Base-by-base conservation (phyloP, 2,797 vertebrate genomes). In the Pangasius krempfi region DNA sequence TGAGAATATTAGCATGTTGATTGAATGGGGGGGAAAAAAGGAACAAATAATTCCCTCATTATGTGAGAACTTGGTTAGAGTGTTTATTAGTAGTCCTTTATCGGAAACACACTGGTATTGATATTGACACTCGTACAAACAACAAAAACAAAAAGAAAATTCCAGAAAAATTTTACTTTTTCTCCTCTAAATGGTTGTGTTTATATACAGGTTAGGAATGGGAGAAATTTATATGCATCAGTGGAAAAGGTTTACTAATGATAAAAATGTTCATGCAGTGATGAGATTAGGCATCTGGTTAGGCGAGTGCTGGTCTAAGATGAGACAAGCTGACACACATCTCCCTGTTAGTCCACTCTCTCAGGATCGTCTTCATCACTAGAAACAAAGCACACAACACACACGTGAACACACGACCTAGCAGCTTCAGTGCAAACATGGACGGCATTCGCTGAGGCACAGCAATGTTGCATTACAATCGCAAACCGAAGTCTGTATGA, bases 341-440 rank as follows among this genome's bases (percentile, higher is more conserved):
- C 89, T 96, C 92, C 93, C 93, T 93, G 90, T 92, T 93, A 90
- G 93, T 94, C 84, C 92, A 93, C 73, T 94, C 93, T 93, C 92
- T 94, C 90, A 93, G 88, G 93, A 64, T 86, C 66, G 93, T 95
- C 95, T 95, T 96, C 94, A 95, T 93, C 92, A 96, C 96, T 97
- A 95, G 92, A 97, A 96, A 95, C 88, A 92, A 95, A 95, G 94
- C 94, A 96, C 70, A 89, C 83, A 86, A 88, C 62, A 88, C 33
- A 91, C 40, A 84, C 52, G 62, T 54, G 64, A 72, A 89, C 82
- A 86, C 9, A 44, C 7, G 27, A 44, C 33, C 30, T 22, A 60
- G 47, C 12, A 66, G 54, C 33, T 44, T 60, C n/a, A 30, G 66
- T 16, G 40, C n/a, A 25, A 81, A 27, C 25, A 62, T 52, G 33